Base-by-base conservation (phyloP, 2,888 invertebrate species). In the Drosophila algonquin region DNA sequence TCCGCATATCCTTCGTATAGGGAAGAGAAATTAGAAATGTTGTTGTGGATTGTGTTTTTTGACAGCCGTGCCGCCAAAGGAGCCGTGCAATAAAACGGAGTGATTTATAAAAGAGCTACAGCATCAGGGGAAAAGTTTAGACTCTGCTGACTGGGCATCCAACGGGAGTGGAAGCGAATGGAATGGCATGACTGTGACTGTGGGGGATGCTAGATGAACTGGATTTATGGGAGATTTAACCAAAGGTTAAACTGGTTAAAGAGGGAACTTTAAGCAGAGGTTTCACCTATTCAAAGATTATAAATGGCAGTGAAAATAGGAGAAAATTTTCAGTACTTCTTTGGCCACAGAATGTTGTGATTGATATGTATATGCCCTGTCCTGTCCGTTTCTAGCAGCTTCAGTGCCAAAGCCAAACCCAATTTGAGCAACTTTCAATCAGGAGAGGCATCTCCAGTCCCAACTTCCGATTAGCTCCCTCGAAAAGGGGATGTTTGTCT, bases 11-110 rank as follows among this genome's bases (percentile, higher is more conserved):
- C 45, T 44, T 55, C 44, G 12, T 55, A 35, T 48, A 27, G 56
- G 46, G 55, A 52, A 52, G 65, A 78, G 79, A 86, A 88, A 88
- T 83, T 83, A 83, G 83, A 84, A 87, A 79, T 84, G 81, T 87
- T 82, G 87, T 88, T 78, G 72, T 60, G 77, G 83, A 67, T 59
- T 69, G 71, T 70, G 61, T 59, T 61, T 61, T 51, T 69, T 69
- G 64, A 64, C 63, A 63, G 57, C 61, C 61, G 74, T 63, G 57
- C 61, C 61, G 74, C 65, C 70, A 72, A 84, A 77, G 70, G 68
- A 71, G 75, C 68, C 40, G 50, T 55, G 70, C 80, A 80, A 88
- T 86, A 88, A 87, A 86, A 74, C 73, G 45, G 70, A 76, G 84
- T 87, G 83, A 83, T 88, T 88, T 88, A 86, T 79, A 71, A 81